These are phyloP conservation scores for Tinamus guttatus DNA, from an alignment of 2,113 vertebrate species.

Conservation along the genomic window DNA sequence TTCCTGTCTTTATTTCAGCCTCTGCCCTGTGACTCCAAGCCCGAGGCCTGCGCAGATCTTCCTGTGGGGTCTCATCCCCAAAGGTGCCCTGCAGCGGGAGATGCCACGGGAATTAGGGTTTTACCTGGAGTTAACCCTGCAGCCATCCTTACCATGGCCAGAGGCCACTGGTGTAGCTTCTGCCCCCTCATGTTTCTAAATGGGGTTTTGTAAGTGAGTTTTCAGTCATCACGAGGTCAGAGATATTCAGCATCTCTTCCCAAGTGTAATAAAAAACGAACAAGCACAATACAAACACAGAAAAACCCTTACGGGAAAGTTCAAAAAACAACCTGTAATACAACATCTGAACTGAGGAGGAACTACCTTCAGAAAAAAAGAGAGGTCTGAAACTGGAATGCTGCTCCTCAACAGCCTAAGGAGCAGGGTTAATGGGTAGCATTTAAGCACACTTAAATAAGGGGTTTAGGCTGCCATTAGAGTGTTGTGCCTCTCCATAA, in stretches of 20 bases:
- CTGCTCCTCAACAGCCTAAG: neutral
- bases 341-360: neutral
- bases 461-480: neutral
- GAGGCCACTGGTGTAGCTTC: neutral
- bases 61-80: too few relatives aligned
- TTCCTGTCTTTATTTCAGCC: too few relatives aligned
- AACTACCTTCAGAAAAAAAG: neutral
- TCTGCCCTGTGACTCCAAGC: too few relatives aligned
- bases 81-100: too few relatives aligned
- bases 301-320: neutral
- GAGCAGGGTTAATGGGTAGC: neutral
- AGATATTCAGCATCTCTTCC: neutral
- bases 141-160: neutral
- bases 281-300: too few relatives aligned
- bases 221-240: neutral
- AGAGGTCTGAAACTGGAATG: neutral
- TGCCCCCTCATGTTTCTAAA: neutral
- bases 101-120: too few relatives aligned
- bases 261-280: neutral
- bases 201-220: neutral
- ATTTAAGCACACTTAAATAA: neutral
- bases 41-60: too few relatives aligned
- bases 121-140: too few relatives aligned
- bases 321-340: neutral
- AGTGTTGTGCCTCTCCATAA: neutral